A percentile compares a stretch with the other conserved stretches of the same genome.
Conservation (phyloP, 2,797 vertebrate genomes). For the Acrossocheilus fasciatus region DNA sequence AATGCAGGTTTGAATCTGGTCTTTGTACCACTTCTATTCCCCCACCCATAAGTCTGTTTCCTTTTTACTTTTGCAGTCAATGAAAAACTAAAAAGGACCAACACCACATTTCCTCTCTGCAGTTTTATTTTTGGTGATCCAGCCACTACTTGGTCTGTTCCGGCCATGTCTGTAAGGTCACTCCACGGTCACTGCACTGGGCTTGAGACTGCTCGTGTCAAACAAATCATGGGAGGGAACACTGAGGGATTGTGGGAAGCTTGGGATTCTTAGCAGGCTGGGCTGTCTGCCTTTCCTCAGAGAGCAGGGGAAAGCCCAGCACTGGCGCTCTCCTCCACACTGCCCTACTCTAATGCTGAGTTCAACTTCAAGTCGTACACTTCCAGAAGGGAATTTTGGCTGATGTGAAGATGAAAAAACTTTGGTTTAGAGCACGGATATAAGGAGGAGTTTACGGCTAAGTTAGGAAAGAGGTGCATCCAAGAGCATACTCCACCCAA, state of each 20-base stretch:
- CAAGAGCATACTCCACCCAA: not conserved
- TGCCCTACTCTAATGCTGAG: conserved; percentile 62
- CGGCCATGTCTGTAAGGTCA: conserved; percentile 74
- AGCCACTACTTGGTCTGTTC: conserved; percentile 3
- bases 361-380: conserved; percentile 74
- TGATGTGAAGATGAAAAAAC: conserved; percentile 60
- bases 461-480: conserved; percentile 26
- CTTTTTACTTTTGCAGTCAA: not conserved
- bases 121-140: conserved; percentile 24
- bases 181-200: conserved; percentile 71
- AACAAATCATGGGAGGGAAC: conserved; percentile 76
- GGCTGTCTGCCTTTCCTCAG: conserved; percentile 82
- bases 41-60: too few species aligned
- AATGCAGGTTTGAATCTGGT: not conserved
- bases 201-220: conserved; percentile 72
- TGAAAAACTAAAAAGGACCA: not conserved
- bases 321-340: conserved; percentile 56
- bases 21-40: not conserved
- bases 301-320: conserved; percentile 61
- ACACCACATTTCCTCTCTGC: not conserved
- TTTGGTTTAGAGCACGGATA: conserved; percentile 20
- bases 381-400: conserved; percentile 74
- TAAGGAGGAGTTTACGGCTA: conserved; percentile 59
- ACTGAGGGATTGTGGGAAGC: conserved; percentile 75
- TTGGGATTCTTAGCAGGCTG: conserved; percentile 70